Base-by-base conservation (phyloP, 1,140 invertebrate species). In the Drosophila tani region DNA sequence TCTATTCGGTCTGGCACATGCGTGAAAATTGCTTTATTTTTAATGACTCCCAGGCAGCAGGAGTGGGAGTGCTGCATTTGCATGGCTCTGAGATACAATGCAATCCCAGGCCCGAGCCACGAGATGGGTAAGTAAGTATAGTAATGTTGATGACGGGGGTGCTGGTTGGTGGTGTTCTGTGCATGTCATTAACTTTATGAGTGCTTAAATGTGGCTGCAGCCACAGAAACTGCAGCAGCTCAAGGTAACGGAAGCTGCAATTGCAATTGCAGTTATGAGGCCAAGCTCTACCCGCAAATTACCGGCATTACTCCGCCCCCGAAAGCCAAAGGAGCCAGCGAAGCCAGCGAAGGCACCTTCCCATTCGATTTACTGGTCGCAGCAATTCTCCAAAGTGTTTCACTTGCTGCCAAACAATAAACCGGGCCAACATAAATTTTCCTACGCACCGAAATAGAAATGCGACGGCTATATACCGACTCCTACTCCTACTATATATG, bases 111-210 rank as follows among this genome's bases (percentile, higher is more conserved):
- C 27, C 27, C 7, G 27, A 29, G 27, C 21, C 56, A 56, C 17
- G 38, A 45, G 49, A 38, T 35, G 46, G 40, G n/a, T 40, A 56
- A 38, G 35, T 38, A 38, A 56, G 53, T 56, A 56, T 56, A 56
- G 53, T 40, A 56, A 56, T 56, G 53, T 14, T 43, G 21, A 5
- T 57, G 41, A 29, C 43, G 21, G 29, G 45, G 58, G 53, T 55
- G 45, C 35, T 56, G 32, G 15, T 71, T 56, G 32, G 15, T 71
- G 70, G 55, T 46, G 19, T 77, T 56, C 66, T 67, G 70, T 88
- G 85, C 85, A 90, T 90, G 85, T 90, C 85, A 90, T 90, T 90
- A 90, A 90, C 85, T 85, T 90, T 90, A 90, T 90, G 85, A 90
- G 85, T 76, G 78, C 79, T 82, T 90, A 90, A 90, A 90, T 77